phyloP scores from a whole-genome alignment of 2,797 vertebrate species.

The Pipistrellus nathusii region DNA sequence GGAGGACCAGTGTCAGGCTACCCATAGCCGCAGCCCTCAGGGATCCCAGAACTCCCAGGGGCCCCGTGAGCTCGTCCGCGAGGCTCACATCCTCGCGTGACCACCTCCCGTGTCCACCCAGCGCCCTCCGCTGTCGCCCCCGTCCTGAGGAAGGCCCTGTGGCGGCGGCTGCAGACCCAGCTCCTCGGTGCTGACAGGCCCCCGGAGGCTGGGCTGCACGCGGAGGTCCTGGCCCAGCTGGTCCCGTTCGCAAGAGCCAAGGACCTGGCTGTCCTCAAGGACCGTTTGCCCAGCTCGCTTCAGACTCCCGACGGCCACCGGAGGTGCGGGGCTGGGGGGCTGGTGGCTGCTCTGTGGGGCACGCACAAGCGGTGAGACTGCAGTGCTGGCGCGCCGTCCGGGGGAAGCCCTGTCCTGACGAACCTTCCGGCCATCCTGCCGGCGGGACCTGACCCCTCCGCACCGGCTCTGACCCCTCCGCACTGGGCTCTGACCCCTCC shows the following conservation, averaged over 20 bases:
- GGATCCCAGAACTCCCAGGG: too few species aligned
- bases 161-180: conserved; percentile 86
- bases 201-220: conserved; percentile 54
- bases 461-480: too few species aligned
- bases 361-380: accelerated
- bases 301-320: conserved; percentile 83
- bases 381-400: accelerated
- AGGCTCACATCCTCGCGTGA: too few species aligned
- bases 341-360: accelerated
- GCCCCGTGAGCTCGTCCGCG: too few species aligned
- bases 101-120: conserved; percentile 46
- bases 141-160: conserved; percentile 89
- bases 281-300: conserved; percentile 88
- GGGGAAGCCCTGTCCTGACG: not conserved
- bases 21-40: too few species aligned
- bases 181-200: conserved; percentile 79
- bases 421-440: not conserved
- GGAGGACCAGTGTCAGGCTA: too few species aligned
- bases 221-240: conserved; percentile 89
- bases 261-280: conserved; percentile 86
- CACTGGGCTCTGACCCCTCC: too few species aligned
- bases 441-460: too few species aligned
- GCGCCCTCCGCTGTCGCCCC: conserved; percentile 80
- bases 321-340: conserved; percentile 86
- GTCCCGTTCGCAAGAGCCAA: conserved; percentile 86